Evolutionary conservation across 2,888 invertebrate species (phyloP).

Genomic region (Orthonychiurus folsomi): DNA sequence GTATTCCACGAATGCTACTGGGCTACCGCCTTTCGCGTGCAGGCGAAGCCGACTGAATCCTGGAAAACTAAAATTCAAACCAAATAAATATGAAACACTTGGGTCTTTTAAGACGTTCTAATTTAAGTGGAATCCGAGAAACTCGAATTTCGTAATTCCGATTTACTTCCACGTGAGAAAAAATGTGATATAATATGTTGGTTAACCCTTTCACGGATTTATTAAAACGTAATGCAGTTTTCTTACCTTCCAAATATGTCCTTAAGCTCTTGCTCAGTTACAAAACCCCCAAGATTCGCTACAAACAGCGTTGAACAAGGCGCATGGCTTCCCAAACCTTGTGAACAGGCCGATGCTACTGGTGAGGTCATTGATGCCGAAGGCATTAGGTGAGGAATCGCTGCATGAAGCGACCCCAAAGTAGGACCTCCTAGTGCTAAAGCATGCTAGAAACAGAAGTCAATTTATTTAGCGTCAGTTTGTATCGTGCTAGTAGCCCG

Average conservation of each 20-base stretch:
- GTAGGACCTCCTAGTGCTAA: conserved; percentile 45
- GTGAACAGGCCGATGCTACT: conserved; percentile 65
- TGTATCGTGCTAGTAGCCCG: no score
- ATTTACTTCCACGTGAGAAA: background rate
- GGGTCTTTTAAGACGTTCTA: background rate
- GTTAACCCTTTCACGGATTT: no score
- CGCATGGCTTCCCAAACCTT: conserved; percentile 56
- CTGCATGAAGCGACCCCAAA: conserved; percentile 54
- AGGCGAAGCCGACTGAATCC: conserved; percentile 97
- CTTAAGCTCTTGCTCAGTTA: conserved; percentile 96
- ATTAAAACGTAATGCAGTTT: no score
- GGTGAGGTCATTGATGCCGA: conserved; percentile 86
- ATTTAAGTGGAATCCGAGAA: background rate
- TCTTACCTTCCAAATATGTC: conserved; percentile 93
- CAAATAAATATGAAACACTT: no score
- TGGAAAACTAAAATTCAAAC: conserved; percentile 66
- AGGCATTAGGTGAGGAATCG: conserved; percentile 76
- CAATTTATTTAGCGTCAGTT: no score
- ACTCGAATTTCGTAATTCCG: background rate
- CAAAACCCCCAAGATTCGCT: conserved; percentile 94
- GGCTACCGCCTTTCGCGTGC: conserved; percentile 65
- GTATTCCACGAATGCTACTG: conserved; percentile 98
- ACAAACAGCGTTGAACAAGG: conserved; percentile 97
- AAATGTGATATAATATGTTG: conserved; percentile 3
- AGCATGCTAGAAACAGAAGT: conserved; percentile 47